Conservation (phyloP, 2,797 vertebrate genomes). For the Lophotriccus pileatus region DNA sequence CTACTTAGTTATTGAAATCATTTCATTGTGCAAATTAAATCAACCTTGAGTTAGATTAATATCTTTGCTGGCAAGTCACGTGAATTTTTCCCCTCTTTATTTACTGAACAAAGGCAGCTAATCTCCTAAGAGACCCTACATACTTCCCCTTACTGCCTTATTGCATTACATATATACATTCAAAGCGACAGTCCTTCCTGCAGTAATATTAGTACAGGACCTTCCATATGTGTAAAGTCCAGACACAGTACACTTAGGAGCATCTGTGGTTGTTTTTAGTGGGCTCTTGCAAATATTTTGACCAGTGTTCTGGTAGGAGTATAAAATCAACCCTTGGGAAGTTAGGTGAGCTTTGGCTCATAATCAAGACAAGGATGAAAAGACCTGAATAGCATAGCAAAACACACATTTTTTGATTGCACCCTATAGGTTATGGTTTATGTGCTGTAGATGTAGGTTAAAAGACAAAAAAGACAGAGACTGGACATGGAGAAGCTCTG, state of each 20-base stretch:
- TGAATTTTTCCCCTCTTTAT: conserved; percentile 24
- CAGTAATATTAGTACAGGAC: neutral
- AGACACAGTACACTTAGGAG: neutral
- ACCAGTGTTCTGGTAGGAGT: neutral
- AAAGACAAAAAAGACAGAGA: neutral
- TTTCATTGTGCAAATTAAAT: conserved; percentile 40
- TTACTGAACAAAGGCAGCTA: neutral
- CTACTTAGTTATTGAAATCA: conserved; percentile 26
- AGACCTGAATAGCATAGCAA: neutral
- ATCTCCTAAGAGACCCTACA: neutral
- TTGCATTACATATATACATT: neutral
- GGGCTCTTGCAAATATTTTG: neutral
- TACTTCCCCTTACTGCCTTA: neutral
- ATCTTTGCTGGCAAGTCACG: conserved; percentile 18
- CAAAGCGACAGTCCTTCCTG: neutral
- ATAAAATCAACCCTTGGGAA: neutral
- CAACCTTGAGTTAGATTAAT: conserved; percentile 1
- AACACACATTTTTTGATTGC: neutral
- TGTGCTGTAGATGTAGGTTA: neutral
- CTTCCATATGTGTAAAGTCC: neutral
- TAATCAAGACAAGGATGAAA: neutral
- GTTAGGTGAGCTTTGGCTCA: neutral
- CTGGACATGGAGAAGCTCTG: neutral
- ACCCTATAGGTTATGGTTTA: neutral
- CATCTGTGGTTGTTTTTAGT: neutral